Conservation (phyloP, 2,888 invertebrate genomes). For the Diaprepes abbreviatus region DNA sequence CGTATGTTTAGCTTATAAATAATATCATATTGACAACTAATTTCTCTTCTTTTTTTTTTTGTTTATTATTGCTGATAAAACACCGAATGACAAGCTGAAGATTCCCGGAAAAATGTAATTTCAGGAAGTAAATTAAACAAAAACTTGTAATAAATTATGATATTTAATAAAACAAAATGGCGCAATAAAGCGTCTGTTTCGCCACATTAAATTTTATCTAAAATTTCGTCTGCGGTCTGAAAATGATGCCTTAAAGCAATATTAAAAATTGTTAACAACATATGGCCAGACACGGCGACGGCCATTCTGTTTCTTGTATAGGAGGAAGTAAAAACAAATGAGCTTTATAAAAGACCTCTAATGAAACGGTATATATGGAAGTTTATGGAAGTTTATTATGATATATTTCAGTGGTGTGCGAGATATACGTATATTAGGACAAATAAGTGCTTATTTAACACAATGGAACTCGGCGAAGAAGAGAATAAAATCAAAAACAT, state of each 20-base stretch:
- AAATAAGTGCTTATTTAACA: too few relatives aligned
- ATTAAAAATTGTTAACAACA: slow-evolving; percentile 46
- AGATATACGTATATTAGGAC: too few relatives aligned
- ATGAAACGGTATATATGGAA: slow-evolving; percentile 9
- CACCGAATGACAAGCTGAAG: too few relatives aligned
- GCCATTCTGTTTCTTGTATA: slow-evolving; percentile 21
- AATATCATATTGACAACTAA: too few relatives aligned
- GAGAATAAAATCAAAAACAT: too few relatives aligned
- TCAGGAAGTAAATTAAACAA: not conserved
- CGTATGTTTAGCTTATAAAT: too few relatives aligned
- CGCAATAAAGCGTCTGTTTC: slow-evolving; percentile 8
- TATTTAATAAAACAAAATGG: slow-evolving; percentile 9
- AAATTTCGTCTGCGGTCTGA: slow-evolving; percentile 30
- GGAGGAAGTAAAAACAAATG: slow-evolving; percentile 40
- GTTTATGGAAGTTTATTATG: slow-evolving; percentile 15
- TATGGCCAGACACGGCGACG: slow-evolving; percentile 35
- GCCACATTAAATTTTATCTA: slow-evolving; percentile 41
- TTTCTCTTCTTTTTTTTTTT: too few relatives aligned
- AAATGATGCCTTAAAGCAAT: slow-evolving; percentile 41
- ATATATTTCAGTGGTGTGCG: slow-evolving; percentile 11
- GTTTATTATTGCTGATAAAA: too few relatives aligned
- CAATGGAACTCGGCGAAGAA: too few relatives aligned
- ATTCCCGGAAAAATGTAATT: not conserved
- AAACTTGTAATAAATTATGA: not conserved
- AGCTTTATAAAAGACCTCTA: slow-evolving; percentile 12